Evolutionary conservation across 2,797 vertebrate genomes (phyloP), one percentile per base, ranked within the genome.

Genomic region (Poecile montanus): DNA sequence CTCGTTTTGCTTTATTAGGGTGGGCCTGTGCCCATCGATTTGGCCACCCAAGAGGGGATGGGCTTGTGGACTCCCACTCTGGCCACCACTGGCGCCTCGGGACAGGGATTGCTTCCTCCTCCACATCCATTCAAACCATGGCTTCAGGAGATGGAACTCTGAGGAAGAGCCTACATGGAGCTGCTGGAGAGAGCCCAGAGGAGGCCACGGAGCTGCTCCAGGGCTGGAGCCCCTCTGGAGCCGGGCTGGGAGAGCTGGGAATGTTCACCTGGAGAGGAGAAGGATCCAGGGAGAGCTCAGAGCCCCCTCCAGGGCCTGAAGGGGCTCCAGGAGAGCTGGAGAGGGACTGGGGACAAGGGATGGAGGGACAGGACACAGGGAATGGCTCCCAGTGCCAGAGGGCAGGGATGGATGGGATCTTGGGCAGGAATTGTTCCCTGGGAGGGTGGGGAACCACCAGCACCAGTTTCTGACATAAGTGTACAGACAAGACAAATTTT

Each of bases 381-480:
- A 66, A 57, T 50, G 60, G 13, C 5, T 65, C 5, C 42, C 50
- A n/a, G n/a, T n/a, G n/a, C n/a, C n/a, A n/a, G n/a, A n/a, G n/a
- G n/a, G n/a, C n/a, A 70, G 68, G 29, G 23, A 0, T 16, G 7
- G 42, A 1, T 40, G 42, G n/a, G 25, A 34, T 2, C 0, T 8
- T 9, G 36, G 44, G 30, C 3, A 40, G 8, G 32, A 50, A 66
- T 58, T n/a, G 1, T 3, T 57, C 42, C 11, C 32, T 44, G 32
- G 1, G 32, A 51, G 22, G 13, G 3, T 15, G 32, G 5, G 6
- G 38, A 67, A 5, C 10, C 22, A 15, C 22, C 29, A 26, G 27
- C 38, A 51, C 18, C 5, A 4, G 7, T 13, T 58, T 68, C 51
- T 40, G 7, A 26, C 11, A 75, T 16, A 13, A 62, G 7, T 9